Percentiles rank a stretch among this genome's conserved stretches.
These are phyloP conservation scores for Heptranchias perlo DNA, from an alignment of 2,113 vertebrate genomes.

Conservation along the genomic window DNA sequence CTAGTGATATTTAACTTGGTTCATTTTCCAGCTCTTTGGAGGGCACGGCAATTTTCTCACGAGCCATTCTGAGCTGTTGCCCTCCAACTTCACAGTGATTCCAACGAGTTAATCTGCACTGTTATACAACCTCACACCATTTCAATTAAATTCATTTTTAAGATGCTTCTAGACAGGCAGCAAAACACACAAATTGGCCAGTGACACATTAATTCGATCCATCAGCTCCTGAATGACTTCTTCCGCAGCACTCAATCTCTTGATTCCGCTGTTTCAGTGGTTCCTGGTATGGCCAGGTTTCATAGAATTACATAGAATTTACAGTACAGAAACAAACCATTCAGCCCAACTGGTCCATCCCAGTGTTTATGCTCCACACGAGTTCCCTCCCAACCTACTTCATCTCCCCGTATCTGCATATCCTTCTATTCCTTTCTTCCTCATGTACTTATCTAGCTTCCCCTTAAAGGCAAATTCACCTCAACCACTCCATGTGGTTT, in stretches of 20 bases:
- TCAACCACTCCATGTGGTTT: neutral
- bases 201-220: constrained; percentile 19
- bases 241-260: neutral
- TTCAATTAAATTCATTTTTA: constrained; percentile 6
- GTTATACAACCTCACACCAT: neutral
- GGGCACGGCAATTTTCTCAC: neutral
- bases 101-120: neutral
- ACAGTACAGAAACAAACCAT: neutral
- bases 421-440: neutral
- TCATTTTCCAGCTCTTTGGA: neutral
- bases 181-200: constrained; percentile 8
- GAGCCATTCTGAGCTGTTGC: neutral
- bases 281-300: neutral
- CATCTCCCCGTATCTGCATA: neutral
- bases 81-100: constrained; percentile 9
- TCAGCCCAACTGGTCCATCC: neutral
- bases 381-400: neutral
- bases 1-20: neutral
- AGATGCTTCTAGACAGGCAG: neutral
- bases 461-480: neutral
- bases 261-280: too few species aligned
- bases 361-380: neutral
- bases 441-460: neutral
- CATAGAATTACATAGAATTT: neutral
- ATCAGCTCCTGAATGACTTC: neutral